Base-by-base conservation (phyloP, 2,888 invertebrate genomes). In the Fragum fragum region DNA sequence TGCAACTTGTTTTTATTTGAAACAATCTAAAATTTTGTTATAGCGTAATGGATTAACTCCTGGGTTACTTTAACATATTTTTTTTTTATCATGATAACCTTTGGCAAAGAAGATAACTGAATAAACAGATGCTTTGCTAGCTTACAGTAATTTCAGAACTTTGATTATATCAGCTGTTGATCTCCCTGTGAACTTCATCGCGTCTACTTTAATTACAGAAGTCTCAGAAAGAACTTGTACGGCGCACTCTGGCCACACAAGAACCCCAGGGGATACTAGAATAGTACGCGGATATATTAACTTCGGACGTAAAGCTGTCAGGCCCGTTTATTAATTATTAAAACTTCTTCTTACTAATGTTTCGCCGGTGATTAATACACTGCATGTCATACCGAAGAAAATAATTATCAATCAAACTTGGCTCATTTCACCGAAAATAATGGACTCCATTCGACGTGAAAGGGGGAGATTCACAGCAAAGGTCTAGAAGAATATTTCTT, bases 271-370 rank as follows among this genome's bases (percentile, higher is more conserved):
- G 61, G 61, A 61, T 29, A 7, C 16, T 29, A 32, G 32, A 9
- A 32, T 61, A 61, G 61, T 61, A 29, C 61, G 61, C 29, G 61
- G 29, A 61, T 61, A 61, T 61, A 61, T 61, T 66, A 26, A 66
- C 42, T 39, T 32, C 36, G 42, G 42, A 66, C 42, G 66, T 42
- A 14, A 42, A 26, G 42, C 66, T 66, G 66, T 66, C 66, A 63
- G 42, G 42, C 26, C 18, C 42, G 42, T 39, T 66, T 66, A 66
- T 66, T 66, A 66, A 66, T 66, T 66, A 66, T 66, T 66, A 66
- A 66, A 66, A 66, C 42, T 66, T 39, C 66, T 16, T 66, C 66
- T 66, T 66, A 21, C 66, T 66, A 66, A 66, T 66, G 66, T 66
- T 42, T 42, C 39, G 42, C 23, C 21, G 26, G 66, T 66, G 66